Evolutionary conservation across 2,888 invertebrate species (phyloP), one percentile per base, ranked within the genome.

Genomic region (Melinaea marsaeus): DNA sequence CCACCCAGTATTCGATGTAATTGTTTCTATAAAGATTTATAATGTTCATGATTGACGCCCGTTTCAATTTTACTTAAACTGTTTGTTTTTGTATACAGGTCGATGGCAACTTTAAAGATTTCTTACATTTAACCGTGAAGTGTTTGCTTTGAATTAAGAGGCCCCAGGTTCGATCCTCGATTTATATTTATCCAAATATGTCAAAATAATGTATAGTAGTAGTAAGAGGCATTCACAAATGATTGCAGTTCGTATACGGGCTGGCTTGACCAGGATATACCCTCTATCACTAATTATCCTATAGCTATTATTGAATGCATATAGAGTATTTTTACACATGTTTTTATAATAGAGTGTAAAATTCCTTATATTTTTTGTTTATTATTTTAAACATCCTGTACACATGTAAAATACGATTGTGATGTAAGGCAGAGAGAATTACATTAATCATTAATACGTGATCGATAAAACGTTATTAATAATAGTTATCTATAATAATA

Each of bases 21-120:
- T 85, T 84, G 81, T 81, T 81, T 77, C 75, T 76, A 78, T 78
- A 77, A 79, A 80, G 79, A 83, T 83, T 84, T 83, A 84, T 83
- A 78, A 79, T 75, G 74, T 69, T 70, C 60, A 57, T 72, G 75
- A 75, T 75, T 72, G 73, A 77, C 72, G 72, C 62, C 73, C 58
- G 67, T 61, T 63, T 65, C 57, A 58, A 57, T 61, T 63, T 62
- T 54, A 59, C 47, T 63, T 63, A 66, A 70, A 65, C 58, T 61
- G 56, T 63, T 46, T 73, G 69, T 60, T 66, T 60, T 46, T 55
- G 33, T 62, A 59, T 69, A 67, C 62, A 69, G 54, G 62, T 59
- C 9, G 45, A 57, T 42, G 45, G 13, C 3, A 11, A 37, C 4
- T 13, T 35, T 13, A 57, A 13, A 57, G 6, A 57, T n/a, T 42